Evolutionary conservation across 1,140 invertebrate genomes (phyloP), one percentile per base, ranked within the genome.

Genomic region (Thrips palmi): DNA sequence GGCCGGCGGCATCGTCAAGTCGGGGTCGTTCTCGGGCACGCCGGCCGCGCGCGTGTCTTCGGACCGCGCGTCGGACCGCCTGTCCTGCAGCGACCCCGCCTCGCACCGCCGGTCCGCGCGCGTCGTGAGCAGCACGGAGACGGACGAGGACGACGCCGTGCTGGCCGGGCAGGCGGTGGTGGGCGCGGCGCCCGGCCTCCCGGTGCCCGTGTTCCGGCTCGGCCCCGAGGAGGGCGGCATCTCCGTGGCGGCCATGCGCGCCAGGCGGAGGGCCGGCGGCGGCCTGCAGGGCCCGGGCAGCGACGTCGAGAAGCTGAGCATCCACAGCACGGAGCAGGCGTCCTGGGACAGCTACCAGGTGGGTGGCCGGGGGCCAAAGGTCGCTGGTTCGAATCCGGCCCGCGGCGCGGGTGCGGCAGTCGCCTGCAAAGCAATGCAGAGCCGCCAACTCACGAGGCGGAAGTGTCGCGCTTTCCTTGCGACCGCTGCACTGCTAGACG

Each of bases 291-390:
- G 61, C 32, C 33, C 62, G 15, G 51, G 52, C 27, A 44, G 57
- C 27, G 56, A 63, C 37, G 57, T 57, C 39, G 56, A 63, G 72
- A 73, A 52, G 71, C 73, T 46, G 70, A 73, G 20, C 47, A 84
- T 74, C 55, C 87, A 82, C 23, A 76, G 86, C 49, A 88, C 82
- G 2, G 87, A 91, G 56, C 77, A 80, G 50, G 83, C 62, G 4
- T 7, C 7, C 24, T 69, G 67, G 67, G 67, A 69, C 43, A 60
- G 60, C 44, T 69, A 66, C 48, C 55, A 85, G 77, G 83, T 65
- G 46, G 32, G 37, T 39, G 24, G 14, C 12, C 24, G 10, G 18
- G 14, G 19, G 5, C 31, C n/a, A n/a, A n/a, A n/a, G n/a, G n/a
- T n/a, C n/a, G n/a, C n/a, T n/a, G n/a, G n/a, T n/a, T n/a, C n/a